Conservation (phyloP, 2,797 vertebrate genomes). For the Champsocephalus gunnari region DNA sequence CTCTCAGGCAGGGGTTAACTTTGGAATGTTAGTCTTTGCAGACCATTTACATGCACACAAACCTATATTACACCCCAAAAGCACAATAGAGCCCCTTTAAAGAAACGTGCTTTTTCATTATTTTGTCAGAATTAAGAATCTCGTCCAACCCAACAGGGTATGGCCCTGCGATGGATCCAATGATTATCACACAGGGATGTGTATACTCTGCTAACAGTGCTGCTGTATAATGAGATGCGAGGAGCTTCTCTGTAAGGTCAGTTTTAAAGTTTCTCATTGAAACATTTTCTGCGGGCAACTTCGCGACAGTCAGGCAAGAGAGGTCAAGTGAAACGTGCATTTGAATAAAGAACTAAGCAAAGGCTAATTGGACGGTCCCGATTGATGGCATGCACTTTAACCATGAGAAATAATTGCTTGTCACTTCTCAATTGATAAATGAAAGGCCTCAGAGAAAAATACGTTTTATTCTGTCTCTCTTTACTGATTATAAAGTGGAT, state of each 20-base stretch:
- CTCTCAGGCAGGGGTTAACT: too few relatives aligned
- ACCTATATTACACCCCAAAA: too few relatives aligned
- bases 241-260: constrained; percentile 17
- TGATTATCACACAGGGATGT: neutral
- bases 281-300: constrained; percentile 45
- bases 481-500: constrained; percentile 39
- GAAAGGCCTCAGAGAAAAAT: constrained; percentile 45
- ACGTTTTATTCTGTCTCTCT: constrained; percentile 21
- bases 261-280: constrained; percentile 47
- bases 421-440: constrained; percentile 64
- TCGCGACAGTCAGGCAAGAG: constrained; percentile 36
- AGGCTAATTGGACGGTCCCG: constrained; percentile 66
- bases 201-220: constrained; percentile 1
- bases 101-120: constrained; percentile 7
- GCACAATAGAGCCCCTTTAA: neutral
- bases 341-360: constrained; percentile 35
- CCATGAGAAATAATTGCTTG: constrained; percentile 64
- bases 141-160: neutral
- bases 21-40: too few relatives aligned
- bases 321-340: constrained; percentile 49
- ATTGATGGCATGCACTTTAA: constrained; percentile 67
- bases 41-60: too few relatives aligned
- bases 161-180: constrained; percentile 1
- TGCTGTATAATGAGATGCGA: constrained; percentile 30
- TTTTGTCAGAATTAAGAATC: neutral